Conservation (phyloP, 2,113 vertebrate species). For the Apeltes quadracus region DNA sequence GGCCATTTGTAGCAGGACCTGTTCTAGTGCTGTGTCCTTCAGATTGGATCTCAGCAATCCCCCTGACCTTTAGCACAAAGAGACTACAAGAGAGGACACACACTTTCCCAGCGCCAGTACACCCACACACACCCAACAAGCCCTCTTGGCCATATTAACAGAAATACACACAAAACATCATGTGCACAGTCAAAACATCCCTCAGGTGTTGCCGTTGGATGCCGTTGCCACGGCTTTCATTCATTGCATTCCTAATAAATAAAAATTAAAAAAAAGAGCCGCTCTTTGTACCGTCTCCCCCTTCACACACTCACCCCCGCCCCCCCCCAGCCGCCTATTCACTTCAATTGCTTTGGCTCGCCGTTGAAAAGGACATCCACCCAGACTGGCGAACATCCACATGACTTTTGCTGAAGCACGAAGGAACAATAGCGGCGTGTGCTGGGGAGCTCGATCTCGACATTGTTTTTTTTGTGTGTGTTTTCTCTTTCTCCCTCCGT, state of each 20-base stretch:
- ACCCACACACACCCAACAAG: slow-evolving; percentile 1
- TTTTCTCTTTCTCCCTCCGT: slow-evolving; percentile 61
- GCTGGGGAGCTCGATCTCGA: slow-evolving; percentile 71
- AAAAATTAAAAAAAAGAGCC: slow-evolving; percentile 40
- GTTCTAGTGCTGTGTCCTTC: slow-evolving; percentile 78
- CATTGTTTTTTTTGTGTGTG: slow-evolving; percentile 36
- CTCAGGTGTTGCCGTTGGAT: too few relatives aligned
- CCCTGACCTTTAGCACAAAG: slow-evolving; percentile 78
- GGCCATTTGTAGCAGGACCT: slow-evolving; percentile 75
- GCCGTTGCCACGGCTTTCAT: slow-evolving; percentile 57
- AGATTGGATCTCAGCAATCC: slow-evolving; percentile 75
- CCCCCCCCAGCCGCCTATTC: slow-evolving; percentile 48
- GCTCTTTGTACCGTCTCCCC: slow-evolving; percentile 59
- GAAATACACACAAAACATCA: slow-evolving; percentile 18
- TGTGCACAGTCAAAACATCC: too few relatives aligned
- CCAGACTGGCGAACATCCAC: slow-evolving; percentile 65
- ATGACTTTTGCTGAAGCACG: slow-evolving; percentile 59
- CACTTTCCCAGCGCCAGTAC: neutral
- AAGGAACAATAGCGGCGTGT: slow-evolving; percentile 57
- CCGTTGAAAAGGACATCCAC: slow-evolving; percentile 65
- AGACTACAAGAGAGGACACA: slow-evolving; percentile 70
- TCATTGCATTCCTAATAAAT: slow-evolving; percentile 54
- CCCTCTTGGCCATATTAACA: slow-evolving; percentile 21
- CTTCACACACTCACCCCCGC: slow-evolving; percentile 57
- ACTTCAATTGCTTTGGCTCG: slow-evolving; percentile 64